Percentiles rank a stretch among this genome's conserved stretches.
Evolutionary conservation across 2,113 vertebrate genomes (phyloP).

Genomic region (Seriola dumerili): DNA sequence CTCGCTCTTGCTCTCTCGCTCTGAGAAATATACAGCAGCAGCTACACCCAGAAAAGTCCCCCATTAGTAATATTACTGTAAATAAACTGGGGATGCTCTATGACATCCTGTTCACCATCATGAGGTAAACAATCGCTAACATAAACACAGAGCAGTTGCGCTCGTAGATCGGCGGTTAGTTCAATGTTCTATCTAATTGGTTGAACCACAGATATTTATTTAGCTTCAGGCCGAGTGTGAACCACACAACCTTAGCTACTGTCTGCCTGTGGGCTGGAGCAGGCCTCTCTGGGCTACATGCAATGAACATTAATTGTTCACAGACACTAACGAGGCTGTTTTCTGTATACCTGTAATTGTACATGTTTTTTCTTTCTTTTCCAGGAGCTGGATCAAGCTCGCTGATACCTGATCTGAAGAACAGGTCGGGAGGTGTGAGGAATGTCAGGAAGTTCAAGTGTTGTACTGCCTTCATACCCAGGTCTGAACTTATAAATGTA

Average conservation of each 20-base stretch:
- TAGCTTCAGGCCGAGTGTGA: neutral
- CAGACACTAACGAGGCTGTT: neutral
- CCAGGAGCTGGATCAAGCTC: too few relatives aligned
- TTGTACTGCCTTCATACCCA: neutral
- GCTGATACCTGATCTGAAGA: too few relatives aligned
- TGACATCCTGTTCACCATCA: neutral
- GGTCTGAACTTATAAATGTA: neutral
- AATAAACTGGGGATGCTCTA: neutral
- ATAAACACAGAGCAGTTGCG: neutral
- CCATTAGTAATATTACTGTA: neutral
- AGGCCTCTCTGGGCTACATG: neutral
- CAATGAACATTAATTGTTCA: too few relatives aligned
- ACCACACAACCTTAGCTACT: too few relatives aligned
- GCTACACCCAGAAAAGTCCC: neutral
- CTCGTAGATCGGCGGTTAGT: too few relatives aligned
- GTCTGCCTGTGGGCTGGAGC: too few relatives aligned
- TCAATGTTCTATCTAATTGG: neutral
- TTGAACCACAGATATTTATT: neutral
- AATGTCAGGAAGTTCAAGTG: too few relatives aligned
- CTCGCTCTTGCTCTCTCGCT: neutral
- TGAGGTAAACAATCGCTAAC: neutral
- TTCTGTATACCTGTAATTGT: too few relatives aligned
- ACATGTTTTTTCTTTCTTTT: neutral
- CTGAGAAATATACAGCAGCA: neutral
- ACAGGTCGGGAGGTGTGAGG: neutral